A percentile compares a stretch with the other conserved stretches of the same genome.
phyloP scores from a whole-genome alignment of 92 coral and sea anemone species.

The Porites evermanni region DNA sequence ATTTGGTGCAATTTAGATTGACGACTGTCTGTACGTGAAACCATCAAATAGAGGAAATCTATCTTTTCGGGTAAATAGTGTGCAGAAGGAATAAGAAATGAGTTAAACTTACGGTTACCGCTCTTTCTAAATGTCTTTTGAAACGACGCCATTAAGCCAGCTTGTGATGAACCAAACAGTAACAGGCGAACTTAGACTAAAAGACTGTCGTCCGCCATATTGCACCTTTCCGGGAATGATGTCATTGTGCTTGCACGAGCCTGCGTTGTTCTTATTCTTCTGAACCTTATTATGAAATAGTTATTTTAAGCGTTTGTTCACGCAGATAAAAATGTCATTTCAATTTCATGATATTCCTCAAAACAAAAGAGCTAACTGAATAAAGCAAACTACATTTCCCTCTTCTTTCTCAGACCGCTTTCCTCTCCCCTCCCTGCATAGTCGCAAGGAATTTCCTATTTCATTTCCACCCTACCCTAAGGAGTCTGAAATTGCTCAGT shows the following conservation, averaged over 20 bases:
- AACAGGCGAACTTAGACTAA: not conserved
- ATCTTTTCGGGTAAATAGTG: not conserved
- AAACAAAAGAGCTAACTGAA: not conserved
- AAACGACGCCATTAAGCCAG: slow-evolving; percentile 37
- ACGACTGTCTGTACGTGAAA: too few species aligned
- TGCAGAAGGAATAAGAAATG: not conserved
- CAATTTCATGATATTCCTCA: not conserved
- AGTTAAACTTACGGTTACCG: slow-evolving; percentile 72
- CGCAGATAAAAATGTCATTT: not conserved
- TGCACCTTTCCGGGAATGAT: slow-evolving; percentile 26
- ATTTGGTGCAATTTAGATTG: not conserved
- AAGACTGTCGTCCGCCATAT: slow-evolving; percentile 26
- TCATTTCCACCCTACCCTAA: slow-evolving; percentile 1
- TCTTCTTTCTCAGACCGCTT: not conserved
- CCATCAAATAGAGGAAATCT: not conserved
- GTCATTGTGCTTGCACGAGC: slow-evolving; percentile 58
- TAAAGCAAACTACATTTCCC: not conserved
- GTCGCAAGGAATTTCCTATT: not conserved
- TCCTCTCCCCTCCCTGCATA: slow-evolving; percentile 7
- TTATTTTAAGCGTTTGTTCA: not conserved
- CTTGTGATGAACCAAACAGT: not conserved
- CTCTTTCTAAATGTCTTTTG: slow-evolving; percentile 80
- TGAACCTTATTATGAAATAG: slow-evolving; percentile 5
- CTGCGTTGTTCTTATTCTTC: slow-evolving; percentile 32
- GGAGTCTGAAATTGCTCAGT: not conserved